Percentiles rank a stretch among this genome's conserved stretches.
phyloP scores from a whole-genome alignment of 2,797 vertebrate genomes.

The Hydrolagus colliei region DNA sequence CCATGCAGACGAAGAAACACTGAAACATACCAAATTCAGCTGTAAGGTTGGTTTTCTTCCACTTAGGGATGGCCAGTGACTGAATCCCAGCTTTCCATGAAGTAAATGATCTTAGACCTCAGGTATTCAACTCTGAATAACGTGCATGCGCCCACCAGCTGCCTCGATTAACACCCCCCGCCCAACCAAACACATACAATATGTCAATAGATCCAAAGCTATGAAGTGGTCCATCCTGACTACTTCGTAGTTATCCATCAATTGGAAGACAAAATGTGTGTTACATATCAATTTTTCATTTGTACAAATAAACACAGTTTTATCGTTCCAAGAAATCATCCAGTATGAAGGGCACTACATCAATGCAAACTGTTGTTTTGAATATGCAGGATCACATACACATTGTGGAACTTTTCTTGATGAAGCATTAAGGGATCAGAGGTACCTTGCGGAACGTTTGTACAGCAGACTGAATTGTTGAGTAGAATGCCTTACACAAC shows the following conservation, averaged over 20 bases:
- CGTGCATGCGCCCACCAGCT: not conserved
- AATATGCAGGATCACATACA: too few species aligned
- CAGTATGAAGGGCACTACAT: too few species aligned
- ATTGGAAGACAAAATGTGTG: not conserved
- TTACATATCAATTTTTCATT: not conserved
- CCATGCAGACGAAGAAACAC: not conserved
- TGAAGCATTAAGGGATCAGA: too few species aligned
- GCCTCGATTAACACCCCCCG: not conserved
- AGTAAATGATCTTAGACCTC: too few species aligned
- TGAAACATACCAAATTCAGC: not conserved
- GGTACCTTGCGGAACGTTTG: too few species aligned
- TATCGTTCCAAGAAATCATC: too few species aligned
- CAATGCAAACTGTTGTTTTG: too few species aligned
- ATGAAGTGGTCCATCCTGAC: not conserved
- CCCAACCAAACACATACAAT: not conserved
- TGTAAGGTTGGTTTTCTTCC: not conserved
- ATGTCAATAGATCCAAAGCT: not conserved
- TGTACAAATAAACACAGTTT: not conserved
- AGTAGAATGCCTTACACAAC: too few species aligned
- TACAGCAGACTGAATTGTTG: too few species aligned
- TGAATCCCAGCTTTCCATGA: not conserved
- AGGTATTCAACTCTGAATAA: not conserved
- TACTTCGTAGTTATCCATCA: not conserved
- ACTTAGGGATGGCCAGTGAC: not conserved
- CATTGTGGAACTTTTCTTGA: too few species aligned